Evolutionary conservation across 1,140 invertebrate species (phyloP), one percentile per base, ranked within the genome.

Genomic region (Drosophila setifemur): DNA sequence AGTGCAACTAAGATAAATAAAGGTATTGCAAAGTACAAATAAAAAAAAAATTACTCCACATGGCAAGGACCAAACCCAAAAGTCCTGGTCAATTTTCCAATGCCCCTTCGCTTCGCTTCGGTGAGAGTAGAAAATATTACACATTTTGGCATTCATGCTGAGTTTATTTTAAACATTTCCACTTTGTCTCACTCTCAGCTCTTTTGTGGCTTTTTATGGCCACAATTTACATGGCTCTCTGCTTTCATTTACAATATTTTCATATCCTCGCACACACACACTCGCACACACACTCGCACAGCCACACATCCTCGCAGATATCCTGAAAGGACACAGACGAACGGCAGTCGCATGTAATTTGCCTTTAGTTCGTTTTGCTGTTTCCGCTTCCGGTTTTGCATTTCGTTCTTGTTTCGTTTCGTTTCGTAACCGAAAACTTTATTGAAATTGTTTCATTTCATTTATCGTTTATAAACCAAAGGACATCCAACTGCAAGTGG

Each of bases 401-500:
- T 79, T 78, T 63, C 52, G 69, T 78, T 60, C n/a, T n/a, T n/a
- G n/a, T n/a, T n/a, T n/a, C n/a, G n/a, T n/a, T n/a, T n/a, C n/a
- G n/a, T n/a, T n/a, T n/a, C n/a, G 55, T 78, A 53, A 67, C 69
- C 55, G 52, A 83, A 72, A 76, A 82, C 77, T 76, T 82, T 82
- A 77, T 82, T 82, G 77, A 82, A 82, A 82, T 82, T 82, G 77
- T 77, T 82, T 82, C 77, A 77, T 82, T 83, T 82, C 72, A 81
- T 81, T 82, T 81, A 72, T 81, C 72, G 77, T 42, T 76, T 79
- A 73, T 78, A 66, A 40, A 31, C 29, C 28, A 33, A 39, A 33
- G 52, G 33, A 37, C 33, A 37, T 5, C 33, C 14, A 14, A 7
- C 8, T 3, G 29, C 1, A 31, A 31, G 29, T 31, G 29, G 5